These are phyloP conservation scores for Harpalus rubripes DNA, from an alignment of 2,888 invertebrate genomes.

Conservation along the genomic window DNA sequence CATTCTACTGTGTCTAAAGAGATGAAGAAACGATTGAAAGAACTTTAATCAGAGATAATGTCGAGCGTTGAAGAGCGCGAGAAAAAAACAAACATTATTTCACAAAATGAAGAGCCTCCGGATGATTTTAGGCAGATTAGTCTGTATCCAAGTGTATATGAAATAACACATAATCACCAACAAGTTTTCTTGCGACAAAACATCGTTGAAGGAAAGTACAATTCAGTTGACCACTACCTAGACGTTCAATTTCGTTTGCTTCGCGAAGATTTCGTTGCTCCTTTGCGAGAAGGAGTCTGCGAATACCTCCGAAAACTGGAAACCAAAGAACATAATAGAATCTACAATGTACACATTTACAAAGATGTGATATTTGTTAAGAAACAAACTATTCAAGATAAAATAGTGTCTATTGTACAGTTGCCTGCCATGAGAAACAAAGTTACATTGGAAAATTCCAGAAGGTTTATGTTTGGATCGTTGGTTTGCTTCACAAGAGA, in stretches of 20 bases:
- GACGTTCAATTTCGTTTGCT: constrained; percentile 86
- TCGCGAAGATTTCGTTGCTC: constrained; percentile 86
- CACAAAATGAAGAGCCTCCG: constrained; percentile 31
- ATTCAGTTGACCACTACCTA: constrained; percentile 83
- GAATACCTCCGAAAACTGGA: constrained; percentile 5
- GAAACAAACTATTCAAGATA: constrained; percentile 15
- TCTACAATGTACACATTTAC: constrained; percentile 50
- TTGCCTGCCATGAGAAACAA: constrained; percentile 71
- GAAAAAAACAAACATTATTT: not conserved
- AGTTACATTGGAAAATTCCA: constrained; percentile 77
- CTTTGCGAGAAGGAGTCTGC: constrained; percentile 82
- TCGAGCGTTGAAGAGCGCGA: not conserved
- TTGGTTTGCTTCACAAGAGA: constrained; percentile 84
- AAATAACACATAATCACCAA: constrained; percentile 70
- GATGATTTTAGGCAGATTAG: constrained; percentile 71
- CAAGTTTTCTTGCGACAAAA: constrained; percentile 78
- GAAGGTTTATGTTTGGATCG: constrained; percentile 83
- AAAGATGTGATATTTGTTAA: constrained; percentile 51
- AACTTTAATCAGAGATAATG: not conserved
- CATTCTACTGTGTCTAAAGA: constrained; percentile 4
- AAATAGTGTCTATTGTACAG: constrained; percentile 69
- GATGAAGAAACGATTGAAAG: constrained; percentile 17
- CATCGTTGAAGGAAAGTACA: constrained; percentile 81
- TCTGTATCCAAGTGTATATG: constrained; percentile 78
- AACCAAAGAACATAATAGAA: not conserved